Base-by-base conservation (phyloP, 2,888 invertebrate genomes). In the Scaptomyza tumidula region DNA sequence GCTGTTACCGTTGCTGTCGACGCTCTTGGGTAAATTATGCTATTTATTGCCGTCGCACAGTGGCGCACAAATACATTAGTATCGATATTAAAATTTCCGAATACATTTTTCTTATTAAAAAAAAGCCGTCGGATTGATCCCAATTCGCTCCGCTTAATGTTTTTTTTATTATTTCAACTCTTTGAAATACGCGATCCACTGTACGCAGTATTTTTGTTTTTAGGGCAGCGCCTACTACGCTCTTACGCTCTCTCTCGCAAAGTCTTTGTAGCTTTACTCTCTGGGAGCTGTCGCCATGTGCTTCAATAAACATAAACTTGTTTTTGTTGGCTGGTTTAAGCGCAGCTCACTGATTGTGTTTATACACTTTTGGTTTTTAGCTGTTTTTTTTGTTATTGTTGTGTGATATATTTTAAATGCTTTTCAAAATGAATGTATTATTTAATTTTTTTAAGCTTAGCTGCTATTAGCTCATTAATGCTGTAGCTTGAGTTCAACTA, bases 1-100 rank as follows among this genome's bases (percentile, higher is more conserved):
- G 29, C 39, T 10, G 60, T 19, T 16, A 31, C 24, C 11, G 68
- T 61, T 71, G 67, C 64, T 57, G 80, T 54, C 86, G 74, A 74
- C 71, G 82, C 74, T 68, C 71, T 79, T 80, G 81, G 80, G 81
- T 80, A 79, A 79, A 79, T 80, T 79, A 79, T 79, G 78, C 81
- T 80, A 78, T 78, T 85, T 74, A 78, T 79, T 78, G 65, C 35
- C 62, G 56, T 45, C 31, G 75, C 72, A 75, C 66, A 66, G 77
- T 75, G 75, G 62, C 24, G 11, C 24, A 50, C 37, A 9, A 24
- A 14, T 27, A 29, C 24, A 19, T 24, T 52, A 2, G 37, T 14
- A n/a, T 11, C 3, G 6, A 6, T 3, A n/a, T 3, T 35, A 9
- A 50, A 19, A 50, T 19, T 50, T 6, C 9, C n/a, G 6, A 35